A percentile compares a stretch with the other conserved stretches of the same genome.
phyloP scores from a whole-genome alignment of 2,888 invertebrate species.

The Lepas anatifera region DNA sequence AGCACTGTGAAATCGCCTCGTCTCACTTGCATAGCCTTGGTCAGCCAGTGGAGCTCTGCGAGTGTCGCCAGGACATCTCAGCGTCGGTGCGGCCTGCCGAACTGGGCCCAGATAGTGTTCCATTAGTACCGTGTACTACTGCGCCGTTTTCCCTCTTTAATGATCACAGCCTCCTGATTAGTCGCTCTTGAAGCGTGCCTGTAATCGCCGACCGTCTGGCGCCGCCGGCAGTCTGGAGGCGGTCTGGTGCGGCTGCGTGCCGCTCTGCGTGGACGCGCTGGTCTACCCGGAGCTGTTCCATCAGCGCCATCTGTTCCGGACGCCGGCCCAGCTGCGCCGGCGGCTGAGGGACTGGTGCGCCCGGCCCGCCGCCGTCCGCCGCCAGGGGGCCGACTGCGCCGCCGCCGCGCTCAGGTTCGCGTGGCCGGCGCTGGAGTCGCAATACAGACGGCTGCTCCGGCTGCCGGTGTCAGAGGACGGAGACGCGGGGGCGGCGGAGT shows the following conservation, averaged over 20 bases:
- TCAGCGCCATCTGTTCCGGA: slow-evolving; percentile 39
- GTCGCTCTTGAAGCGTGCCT: no score
- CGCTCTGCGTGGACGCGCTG: slow-evolving; percentile 51
- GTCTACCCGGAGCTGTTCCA: slow-evolving; percentile 62
- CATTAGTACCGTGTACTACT: no score
- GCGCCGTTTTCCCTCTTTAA: no score
- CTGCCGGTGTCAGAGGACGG: not conserved
- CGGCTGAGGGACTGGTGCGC: slow-evolving; percentile 41
- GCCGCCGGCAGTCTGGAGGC: slow-evolving; percentile 52
- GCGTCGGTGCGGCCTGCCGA: no score
- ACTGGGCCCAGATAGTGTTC: no score
- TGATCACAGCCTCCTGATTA: no score
- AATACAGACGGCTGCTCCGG: not conserved
- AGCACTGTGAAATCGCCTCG: no score
- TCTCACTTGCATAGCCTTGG: no score
- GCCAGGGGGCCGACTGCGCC: not conserved
- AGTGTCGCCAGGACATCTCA: no score
- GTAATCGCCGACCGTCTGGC: not conserved
- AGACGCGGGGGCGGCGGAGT: not conserved
- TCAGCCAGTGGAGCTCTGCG: no score
- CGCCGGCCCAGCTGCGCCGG: slow-evolving; percentile 44
- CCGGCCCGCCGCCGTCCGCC: slow-evolving; percentile 34
- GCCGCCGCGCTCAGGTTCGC: not conserved
- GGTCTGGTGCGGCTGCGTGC: slow-evolving; percentile 53
- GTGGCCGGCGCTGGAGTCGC: not conserved